phyloP scores from a whole-genome alignment of 2,888 invertebrate genomes.

The Tipula unca region DNA sequence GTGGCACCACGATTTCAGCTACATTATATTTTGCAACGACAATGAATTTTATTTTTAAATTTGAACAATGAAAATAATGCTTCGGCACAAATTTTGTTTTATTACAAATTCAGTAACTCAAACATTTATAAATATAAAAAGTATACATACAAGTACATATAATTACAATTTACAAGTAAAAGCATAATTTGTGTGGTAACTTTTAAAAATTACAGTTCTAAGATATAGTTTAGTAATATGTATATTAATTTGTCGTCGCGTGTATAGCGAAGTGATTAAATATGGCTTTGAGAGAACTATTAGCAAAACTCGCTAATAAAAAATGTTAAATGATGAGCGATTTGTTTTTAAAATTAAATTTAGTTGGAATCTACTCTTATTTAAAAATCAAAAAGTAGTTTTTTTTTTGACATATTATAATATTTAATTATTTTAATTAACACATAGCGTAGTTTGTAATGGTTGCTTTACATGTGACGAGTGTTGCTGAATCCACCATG shows the following conservation, averaged over 20 bases:
- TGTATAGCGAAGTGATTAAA: not conserved
- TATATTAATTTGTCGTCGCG: too few species aligned
- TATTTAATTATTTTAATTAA: not conserved
- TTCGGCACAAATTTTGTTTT: not conserved
- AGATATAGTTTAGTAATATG: too few species aligned
- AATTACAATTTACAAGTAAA: not conserved
- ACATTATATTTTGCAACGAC: too few species aligned
- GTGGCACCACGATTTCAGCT: too few species aligned
- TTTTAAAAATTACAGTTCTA: too few species aligned
- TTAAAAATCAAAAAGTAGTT: not conserved
- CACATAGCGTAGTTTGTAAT: not conserved
- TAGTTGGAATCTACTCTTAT: not conserved
- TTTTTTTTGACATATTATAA: not conserved
- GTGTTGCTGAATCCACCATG: slow-evolving; percentile 88
- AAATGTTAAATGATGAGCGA: not conserved
- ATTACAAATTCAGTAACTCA: not conserved
- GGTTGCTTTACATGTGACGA: slow-evolving; percentile 72
- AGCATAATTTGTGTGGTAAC: not conserved
- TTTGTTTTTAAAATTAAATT: not conserved
- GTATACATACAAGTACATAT: not conserved
- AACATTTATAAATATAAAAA: not conserved
- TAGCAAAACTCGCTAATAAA: not conserved
- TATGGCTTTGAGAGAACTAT: not conserved
- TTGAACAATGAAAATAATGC: too few species aligned
- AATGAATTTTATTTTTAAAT: too few species aligned